Evolutionary conservation across 2,888 invertebrate species (phyloP), one percentile per base, ranked within the genome.

Genomic region (Drosophila merina): DNA sequence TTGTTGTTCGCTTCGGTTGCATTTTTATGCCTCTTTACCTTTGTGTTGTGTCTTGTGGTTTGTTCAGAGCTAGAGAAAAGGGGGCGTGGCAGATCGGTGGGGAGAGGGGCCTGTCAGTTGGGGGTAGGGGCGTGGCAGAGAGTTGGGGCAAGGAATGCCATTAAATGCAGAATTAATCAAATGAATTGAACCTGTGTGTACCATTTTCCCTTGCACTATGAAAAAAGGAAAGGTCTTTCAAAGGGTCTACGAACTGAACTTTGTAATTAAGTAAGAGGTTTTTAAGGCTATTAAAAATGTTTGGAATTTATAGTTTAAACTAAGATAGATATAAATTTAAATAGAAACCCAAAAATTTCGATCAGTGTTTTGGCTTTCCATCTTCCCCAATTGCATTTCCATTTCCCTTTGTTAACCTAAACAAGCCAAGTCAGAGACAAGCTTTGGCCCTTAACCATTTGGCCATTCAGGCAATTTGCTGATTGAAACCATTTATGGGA

Each of bases 11-110:
- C 56, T 49, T 56, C 52, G 49, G 28, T 57, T 68, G 77, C 45
- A 56, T 75, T 72, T 79, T 69, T 63, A 69, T 80, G 72, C 67
- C 60, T 68, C 64, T 77, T 75, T 72, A 64, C 81, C 75, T 80
- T 64, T 57, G 51, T 54, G 56, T 68, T 62, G 45, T 62, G 31
- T 58, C 59, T 79, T 79, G 77, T 70, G 70, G 77, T 51, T 67
- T 64, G 56, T 25, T 45, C 45, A 44, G 56, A 58, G 42, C 67
- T 47, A 33, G 49, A 51, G 40, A 25, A 10, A 40, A 30, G 4
- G 49, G 12, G 40, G 50, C 12, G 26, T 55, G 10, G 48, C 3
- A 12, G 14, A 14, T 14, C 0, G 14, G 1, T 14, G 14, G 14
- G 14, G 14, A 14, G 14, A 14, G 14, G 14, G 14, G 14, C 14